phyloP scores from a whole-genome alignment of 1,140 invertebrate species.

The Lepidurus packardi region DNA sequence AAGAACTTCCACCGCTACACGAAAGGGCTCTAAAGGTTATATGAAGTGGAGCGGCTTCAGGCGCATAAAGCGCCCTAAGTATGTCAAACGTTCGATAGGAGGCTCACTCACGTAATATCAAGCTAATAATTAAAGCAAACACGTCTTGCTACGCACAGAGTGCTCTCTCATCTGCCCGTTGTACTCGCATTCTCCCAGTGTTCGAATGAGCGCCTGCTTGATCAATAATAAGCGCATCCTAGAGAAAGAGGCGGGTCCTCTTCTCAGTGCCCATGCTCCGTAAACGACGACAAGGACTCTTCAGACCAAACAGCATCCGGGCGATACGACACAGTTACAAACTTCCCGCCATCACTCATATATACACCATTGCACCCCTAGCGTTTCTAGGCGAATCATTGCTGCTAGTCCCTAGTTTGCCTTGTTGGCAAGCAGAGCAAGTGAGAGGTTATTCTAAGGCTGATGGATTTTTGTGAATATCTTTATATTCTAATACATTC shows the following conservation, averaged over 20 bases:
- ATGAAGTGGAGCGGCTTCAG: neutral
- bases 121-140: neutral
- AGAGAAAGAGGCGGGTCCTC: neutral
- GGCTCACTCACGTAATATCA: neutral
- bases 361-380: neutral
- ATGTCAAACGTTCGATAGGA: neutral
- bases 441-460: too few species aligned
- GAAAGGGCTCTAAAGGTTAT: too few species aligned
- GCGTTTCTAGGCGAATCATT: neutral
- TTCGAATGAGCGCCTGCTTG: conserved; percentile 9
- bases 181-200: neutral
- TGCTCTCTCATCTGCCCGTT: neutral
- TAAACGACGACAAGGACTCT: neutral
- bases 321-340: neutral
- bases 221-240: conserved; percentile 7
- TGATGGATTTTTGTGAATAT: too few species aligned
- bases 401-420: too few species aligned
- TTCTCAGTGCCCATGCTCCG: conserved; percentile 14
- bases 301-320: neutral
- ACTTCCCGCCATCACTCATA: neutral
- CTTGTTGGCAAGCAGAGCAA: neutral
- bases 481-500: too few species aligned
- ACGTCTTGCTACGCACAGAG: conserved; percentile 18
- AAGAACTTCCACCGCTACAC: too few species aligned
- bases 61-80: neutral